Base-by-base conservation (phyloP, 2,113 vertebrate species). In the Fregata magnificens region DNA sequence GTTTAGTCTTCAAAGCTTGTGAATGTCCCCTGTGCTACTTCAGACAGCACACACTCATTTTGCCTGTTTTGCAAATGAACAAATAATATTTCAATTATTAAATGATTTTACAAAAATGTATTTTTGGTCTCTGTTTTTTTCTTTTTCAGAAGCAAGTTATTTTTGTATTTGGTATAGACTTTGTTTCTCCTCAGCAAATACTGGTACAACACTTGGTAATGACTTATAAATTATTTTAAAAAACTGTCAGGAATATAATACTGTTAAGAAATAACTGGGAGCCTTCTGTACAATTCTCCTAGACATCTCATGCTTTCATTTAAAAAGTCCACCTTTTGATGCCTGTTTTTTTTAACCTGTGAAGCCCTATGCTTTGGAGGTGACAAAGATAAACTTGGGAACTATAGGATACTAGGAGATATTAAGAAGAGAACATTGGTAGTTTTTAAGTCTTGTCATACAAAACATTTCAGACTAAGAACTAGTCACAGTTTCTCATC, bases 1-100 rank as follows among this genome's bases (percentile, higher is more conserved):
- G 3, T 53, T 71, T 72, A 56, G 34, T 36, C 34, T 71, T 50
- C 36, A 16, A 7, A 67, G 25, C 20, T 18, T 63, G 21, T 25
- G 36, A 53, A 11, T 21, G 29, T 69, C 13, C 13, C 32, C 16
- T 58, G 11, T 59, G 32, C 38, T 59, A 13, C 29, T 90, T 91
- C 80, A 89, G 31, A n/a, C 6, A 50, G 45, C 19, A 47, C 11
- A 6, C 0, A 1, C 34, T 40, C 6, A 3, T 66, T 74, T 59
- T 81, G 20, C 16, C 44, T 86, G 44, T 66, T 73, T 88, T 62
- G 38, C 44, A 50, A 58, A 56, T 38, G 18, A 93, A 85, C 31
- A 69, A 66, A n/a, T 58, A 67, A 18, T 72, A 74, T 38, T 80
- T 55, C 14, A 65, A 22, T 53, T 74, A 97, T 95, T 98, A 97